phyloP scores from a whole-genome alignment of 2,888 invertebrate species.

The Alsophila aescularia region DNA sequence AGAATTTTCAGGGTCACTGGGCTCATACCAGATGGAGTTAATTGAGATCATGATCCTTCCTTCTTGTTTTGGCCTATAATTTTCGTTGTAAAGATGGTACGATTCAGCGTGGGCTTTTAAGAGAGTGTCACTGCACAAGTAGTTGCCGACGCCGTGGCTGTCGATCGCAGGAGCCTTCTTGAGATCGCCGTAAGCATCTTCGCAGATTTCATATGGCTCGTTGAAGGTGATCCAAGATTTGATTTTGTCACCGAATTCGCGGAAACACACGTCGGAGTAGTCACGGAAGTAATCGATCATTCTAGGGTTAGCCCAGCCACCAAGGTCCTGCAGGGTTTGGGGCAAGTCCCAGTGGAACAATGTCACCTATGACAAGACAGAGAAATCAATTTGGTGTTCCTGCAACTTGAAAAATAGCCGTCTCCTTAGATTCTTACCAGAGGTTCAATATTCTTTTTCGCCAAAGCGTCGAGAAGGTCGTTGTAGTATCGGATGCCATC shows the following conservation, averaged over 20 bases:
- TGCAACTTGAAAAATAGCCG: not conserved
- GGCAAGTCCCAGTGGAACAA: slow-evolving; percentile 89
- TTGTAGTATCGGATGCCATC: slow-evolving; percentile 88
- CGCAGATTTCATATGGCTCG: slow-evolving; percentile 85
- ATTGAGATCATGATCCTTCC: slow-evolving; percentile 83
- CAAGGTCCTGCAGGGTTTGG: slow-evolving; percentile 82
- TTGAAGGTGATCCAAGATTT: slow-evolving; percentile 89
- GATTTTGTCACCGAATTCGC: slow-evolving; percentile 82
- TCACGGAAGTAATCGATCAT: slow-evolving; percentile 83
- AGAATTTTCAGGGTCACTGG: slow-evolving; percentile 67
- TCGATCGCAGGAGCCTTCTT: slow-evolving; percentile 81
- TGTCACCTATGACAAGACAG: slow-evolving; percentile 73
- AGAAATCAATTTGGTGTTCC: not conserved
- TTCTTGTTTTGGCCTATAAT: slow-evolving; percentile 82
- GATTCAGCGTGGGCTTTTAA: slow-evolving; percentile 88
- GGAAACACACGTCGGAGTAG: slow-evolving; percentile 82
- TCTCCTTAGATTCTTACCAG: slow-evolving; percentile 67
- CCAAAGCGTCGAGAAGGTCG: slow-evolving; percentile 86
- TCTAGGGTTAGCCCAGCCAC: slow-evolving; percentile 82
- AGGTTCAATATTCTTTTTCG: slow-evolving; percentile 86
- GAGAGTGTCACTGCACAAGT: slow-evolving; percentile 86
- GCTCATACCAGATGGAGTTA: slow-evolving; percentile 82
- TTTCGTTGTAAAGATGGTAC: slow-evolving; percentile 86
- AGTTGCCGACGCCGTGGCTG: slow-evolving; percentile 85
- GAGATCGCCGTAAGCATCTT: slow-evolving; percentile 80